Conservation (phyloP, 1,140 invertebrate species). For the Drosophila sturtevanti region DNA sequence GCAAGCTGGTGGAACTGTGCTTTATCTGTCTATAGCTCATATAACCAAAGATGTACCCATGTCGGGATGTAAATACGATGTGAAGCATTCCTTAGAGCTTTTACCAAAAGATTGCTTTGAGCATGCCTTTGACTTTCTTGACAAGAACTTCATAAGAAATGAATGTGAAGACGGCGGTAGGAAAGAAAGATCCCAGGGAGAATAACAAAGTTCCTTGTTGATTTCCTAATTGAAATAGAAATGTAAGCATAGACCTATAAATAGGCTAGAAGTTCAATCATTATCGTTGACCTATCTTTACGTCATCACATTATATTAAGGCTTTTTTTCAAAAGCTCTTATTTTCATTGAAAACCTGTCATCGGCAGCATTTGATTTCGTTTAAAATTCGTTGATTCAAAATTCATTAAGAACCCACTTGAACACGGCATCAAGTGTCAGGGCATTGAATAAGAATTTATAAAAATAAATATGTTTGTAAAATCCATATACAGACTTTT, state of each 20-base stretch:
- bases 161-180: not conserved
- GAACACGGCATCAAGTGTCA: not conserved
- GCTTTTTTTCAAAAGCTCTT: not conserved
- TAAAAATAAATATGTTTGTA: not conserved
- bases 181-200: not conserved
- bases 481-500: no score
- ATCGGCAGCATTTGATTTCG: not conserved
- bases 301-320: not conserved
- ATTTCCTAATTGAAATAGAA: no score
- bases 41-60: not conserved
- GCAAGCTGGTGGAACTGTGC: no score
- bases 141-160: not conserved
- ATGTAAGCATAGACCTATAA: no score
- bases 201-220: not conserved
- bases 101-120: not conserved
- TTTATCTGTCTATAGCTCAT: not conserved
- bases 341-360: not conserved
- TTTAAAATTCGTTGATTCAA: conserved; percentile 2
- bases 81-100: not conserved
- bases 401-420: conserved; percentile 1
- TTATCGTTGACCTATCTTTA: not conserved
- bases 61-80: not conserved
- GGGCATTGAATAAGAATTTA: not conserved
- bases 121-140: not conserved
- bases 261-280: not conserved